phyloP scores from a whole-genome alignment of 2,888 invertebrate species.

The Trichacis sp. region DNA sequence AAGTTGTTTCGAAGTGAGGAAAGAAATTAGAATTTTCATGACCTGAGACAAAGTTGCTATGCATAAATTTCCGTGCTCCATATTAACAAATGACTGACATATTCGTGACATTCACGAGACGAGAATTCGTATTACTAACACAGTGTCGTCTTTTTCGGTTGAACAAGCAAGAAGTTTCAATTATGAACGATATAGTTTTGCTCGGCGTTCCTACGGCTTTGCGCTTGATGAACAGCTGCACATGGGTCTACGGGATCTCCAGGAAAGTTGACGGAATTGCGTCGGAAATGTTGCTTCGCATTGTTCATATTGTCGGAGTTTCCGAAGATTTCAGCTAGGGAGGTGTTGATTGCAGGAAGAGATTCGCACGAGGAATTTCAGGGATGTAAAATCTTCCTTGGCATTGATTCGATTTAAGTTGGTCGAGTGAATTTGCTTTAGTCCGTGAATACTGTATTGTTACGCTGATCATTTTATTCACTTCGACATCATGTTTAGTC shows the following conservation, averaged over 20 bases:
- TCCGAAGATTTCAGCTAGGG: neutral
- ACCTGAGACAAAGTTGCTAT: no score
- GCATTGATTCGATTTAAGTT: neutral
- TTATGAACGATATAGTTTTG: neutral
- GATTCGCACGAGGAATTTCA: neutral
- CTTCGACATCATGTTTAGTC: neutral
- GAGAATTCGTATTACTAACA: neutral
- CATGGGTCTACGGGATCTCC: neutral
- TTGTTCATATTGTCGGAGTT: neutral
- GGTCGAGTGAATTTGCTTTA: neutral
- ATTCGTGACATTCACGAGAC: neutral
- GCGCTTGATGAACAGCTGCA: neutral
- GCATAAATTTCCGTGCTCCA: no score
- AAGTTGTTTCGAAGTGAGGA: no score
- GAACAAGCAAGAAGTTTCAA: neutral
- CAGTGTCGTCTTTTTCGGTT: neutral
- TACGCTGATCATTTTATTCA: neutral
- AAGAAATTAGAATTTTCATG: no score
- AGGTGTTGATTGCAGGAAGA: neutral
- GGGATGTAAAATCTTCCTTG: neutral
- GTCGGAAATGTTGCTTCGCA: neutral
- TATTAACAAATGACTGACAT: neutral
- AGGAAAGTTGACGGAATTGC: neutral
- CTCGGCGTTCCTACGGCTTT: neutral
- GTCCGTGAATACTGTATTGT: neutral